A percentile compares a stretch with the other conserved stretches of the same genome.
These are phyloP conservation scores for Heteractis magnifica DNA, from an alignment of 92 coral and sea anemone species.

Conservation along the genomic window DNA sequence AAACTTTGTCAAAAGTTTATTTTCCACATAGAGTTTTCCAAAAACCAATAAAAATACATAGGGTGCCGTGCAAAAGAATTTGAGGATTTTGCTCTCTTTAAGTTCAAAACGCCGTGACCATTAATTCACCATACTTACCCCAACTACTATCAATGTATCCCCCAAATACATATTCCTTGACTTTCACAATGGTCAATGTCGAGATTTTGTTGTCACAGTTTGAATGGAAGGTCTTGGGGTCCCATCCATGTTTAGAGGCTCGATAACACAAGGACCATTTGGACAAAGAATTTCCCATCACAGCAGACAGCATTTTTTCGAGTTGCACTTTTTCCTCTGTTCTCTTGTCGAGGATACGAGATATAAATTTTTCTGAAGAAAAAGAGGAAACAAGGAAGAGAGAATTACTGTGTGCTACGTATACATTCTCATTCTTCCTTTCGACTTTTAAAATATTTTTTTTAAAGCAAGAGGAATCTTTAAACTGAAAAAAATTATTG, in stretches of 20 bases:
- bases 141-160: constrained; percentile 63
- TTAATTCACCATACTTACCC: constrained; percentile 28
- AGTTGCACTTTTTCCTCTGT: constrained; percentile 30
- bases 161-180: constrained; percentile 62
- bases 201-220: constrained; percentile 27
- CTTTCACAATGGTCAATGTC: constrained; percentile 56
- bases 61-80: too few species aligned
- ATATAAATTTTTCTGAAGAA: constrained; percentile 31
- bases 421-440: too few species aligned
- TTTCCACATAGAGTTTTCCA: too few species aligned
- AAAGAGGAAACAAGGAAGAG: neutral
- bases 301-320: constrained; percentile 45
- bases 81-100: too few species aligned
- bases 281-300: constrained; percentile 7
- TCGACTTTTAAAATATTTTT: too few species aligned
- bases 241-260: constrained; percentile 42
- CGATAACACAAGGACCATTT: constrained; percentile 63
- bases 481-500: too few species aligned
- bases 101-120: too few species aligned
- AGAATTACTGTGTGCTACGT: too few species aligned
- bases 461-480: too few species aligned
- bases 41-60: too few species aligned
- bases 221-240: constrained; percentile 33
- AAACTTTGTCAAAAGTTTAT: too few species aligned
- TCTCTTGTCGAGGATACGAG: constrained; percentile 63